phyloP scores from a whole-genome alignment of 1,140 invertebrate genomes.

The Eupristina koningsbergeri region DNA sequence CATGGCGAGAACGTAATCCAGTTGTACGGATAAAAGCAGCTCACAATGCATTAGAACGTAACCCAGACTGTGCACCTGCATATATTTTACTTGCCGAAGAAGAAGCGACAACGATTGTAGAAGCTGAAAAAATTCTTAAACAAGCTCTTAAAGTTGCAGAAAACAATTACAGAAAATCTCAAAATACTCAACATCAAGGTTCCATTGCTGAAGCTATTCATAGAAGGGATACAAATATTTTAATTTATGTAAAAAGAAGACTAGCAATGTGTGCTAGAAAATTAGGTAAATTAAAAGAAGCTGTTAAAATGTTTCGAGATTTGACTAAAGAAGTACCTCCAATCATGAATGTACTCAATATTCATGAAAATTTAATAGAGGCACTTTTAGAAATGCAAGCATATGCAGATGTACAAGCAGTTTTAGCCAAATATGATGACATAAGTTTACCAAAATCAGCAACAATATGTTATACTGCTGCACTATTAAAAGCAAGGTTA shows the following conservation, averaged over 20 bases:
- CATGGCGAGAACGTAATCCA: conserved; percentile 96
- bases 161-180: conserved; percentile 87
- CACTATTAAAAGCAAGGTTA: conserved; percentile 91
- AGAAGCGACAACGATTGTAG: conserved; percentile 92
- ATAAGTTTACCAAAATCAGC: conserved; percentile 96
- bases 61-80: conserved; percentile 95
- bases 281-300: conserved; percentile 93
- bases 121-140: conserved; percentile 91
- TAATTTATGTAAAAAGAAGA: conserved; percentile 95
- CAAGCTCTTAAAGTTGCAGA: conserved; percentile 92
- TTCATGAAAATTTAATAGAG: conserved; percentile 98
- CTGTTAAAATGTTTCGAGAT: conserved; percentile 97
- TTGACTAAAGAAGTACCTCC: conserved; percentile 96
- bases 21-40: conserved; percentile 93
- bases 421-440: conserved; percentile 97
- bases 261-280: conserved; percentile 97
- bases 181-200: conserved; percentile 86
- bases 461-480: conserved; percentile 97
- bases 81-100: conserved; percentile 97
- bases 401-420: conserved; percentile 96
- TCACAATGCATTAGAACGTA: conserved; percentile 90
- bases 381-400: conserved; percentile 95
- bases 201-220: conserved; percentile 84
- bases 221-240: conserved; percentile 93
- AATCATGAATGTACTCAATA: conserved; percentile 96